A percentile compares a stretch with the other conserved stretches of the same genome.
Evolutionary conservation across 2,113 vertebrate species (phyloP).

Genomic region (Xiphophorus couchianus): DNA sequence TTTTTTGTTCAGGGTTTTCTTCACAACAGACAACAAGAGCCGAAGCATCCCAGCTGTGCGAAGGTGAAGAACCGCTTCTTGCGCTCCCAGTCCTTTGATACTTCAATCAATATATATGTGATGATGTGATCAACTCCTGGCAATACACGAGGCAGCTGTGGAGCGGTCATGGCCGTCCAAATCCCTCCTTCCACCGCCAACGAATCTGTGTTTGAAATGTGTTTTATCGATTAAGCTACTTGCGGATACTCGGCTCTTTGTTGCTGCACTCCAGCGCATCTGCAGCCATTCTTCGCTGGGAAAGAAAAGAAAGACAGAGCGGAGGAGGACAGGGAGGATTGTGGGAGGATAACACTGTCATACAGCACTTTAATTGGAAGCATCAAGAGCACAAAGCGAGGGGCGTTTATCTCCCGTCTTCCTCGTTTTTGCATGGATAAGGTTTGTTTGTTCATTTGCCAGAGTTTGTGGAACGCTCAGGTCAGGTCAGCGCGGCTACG

Average conservation of each 20-base stretch:
- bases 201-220: slow-evolving; percentile 48
- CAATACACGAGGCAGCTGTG: slow-evolving; percentile 32
- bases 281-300: slow-evolving; percentile 9
- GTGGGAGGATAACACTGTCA: slow-evolving; percentile 33
- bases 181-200: slow-evolving; percentile 22
- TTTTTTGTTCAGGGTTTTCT: not conserved
- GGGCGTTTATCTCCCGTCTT: slow-evolving; percentile 41
- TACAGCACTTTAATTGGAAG: slow-evolving; percentile 54
- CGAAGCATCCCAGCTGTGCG: slow-evolving; percentile 26
- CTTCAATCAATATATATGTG: slow-evolving; percentile 48
- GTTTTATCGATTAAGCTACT: slow-evolving; percentile 62
- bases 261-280: slow-evolving; percentile 21
- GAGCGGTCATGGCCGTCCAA: slow-evolving; percentile 26
- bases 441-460: slow-evolving; percentile 61
- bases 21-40: slow-evolving; percentile 28
- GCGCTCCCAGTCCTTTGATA: slow-evolving; percentile 34
- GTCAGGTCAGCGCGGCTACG: slow-evolving; percentile 61
- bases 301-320: not conserved
- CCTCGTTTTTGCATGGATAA: slow-evolving; percentile 39
- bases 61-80: slow-evolving; percentile 32
- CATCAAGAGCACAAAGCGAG: slow-evolving; percentile 41
- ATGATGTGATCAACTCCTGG: slow-evolving; percentile 65
- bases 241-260: slow-evolving; percentile 50
- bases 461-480: slow-evolving; percentile 45
- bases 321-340: not conserved